These are phyloP conservation scores for Paracyclopina nana DNA, from an alignment of 1,140 invertebrate genomes.

Conservation along the genomic window DNA sequence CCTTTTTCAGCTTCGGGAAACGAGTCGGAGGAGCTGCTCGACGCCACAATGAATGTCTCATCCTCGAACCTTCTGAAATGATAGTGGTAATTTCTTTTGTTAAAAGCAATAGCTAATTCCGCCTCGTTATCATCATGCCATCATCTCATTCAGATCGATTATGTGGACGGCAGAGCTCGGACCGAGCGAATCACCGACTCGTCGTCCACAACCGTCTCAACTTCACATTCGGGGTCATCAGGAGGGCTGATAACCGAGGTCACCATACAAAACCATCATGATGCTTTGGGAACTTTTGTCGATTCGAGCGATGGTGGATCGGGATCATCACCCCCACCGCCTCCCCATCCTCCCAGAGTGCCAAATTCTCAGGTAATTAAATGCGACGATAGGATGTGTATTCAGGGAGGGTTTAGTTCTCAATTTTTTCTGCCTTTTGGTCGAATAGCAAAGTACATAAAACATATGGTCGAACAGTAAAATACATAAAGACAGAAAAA, in stretches of 20 bases:
- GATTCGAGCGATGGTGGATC: background rate
- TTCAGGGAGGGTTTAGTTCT: too few relatives aligned
- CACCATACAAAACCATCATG: background rate
- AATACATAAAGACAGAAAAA: too few relatives aligned
- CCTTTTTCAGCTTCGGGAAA: constrained; percentile 57
- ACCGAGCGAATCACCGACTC: constrained; percentile 20
- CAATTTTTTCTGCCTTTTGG: too few relatives aligned
- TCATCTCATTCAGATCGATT: constrained; percentile 61
- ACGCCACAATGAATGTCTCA: constrained; percentile 59
- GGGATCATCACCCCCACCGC: background rate
- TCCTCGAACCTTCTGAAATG: constrained; percentile 68
- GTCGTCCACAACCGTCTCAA: background rate
- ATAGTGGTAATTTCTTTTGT: constrained; percentile 40
- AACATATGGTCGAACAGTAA: too few relatives aligned
- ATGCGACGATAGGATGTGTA: too few relatives aligned
- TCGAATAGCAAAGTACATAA: too few relatives aligned
- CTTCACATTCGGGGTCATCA: background rate
- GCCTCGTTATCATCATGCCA: constrained; percentile 19
- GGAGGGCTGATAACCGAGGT: background rate
- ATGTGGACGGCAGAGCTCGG: constrained; percentile 44
- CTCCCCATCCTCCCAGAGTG: too few relatives aligned
- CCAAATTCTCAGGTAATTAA: too few relatives aligned
- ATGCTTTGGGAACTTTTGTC: constrained; percentile 2
- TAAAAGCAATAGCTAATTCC: background rate
- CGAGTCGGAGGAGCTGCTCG: constrained; percentile 43